Conservation (phyloP, 2,888 invertebrate genomes). For the Tachina grossa region DNA sequence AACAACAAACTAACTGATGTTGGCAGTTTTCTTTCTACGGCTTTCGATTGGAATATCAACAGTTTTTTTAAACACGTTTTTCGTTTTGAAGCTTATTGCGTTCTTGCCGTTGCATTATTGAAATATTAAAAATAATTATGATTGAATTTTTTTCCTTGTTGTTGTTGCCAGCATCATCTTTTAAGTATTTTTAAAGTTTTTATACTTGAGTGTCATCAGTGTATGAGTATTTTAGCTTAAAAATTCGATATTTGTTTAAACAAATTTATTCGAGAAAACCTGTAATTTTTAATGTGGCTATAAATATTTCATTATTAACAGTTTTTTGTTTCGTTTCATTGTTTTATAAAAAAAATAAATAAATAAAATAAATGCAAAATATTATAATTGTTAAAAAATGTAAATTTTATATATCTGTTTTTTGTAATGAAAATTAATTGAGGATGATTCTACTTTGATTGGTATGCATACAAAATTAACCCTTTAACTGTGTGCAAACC, state of each 20-base stretch:
- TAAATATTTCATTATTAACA: slow-evolving; percentile 46
- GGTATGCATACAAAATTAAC: not conserved
- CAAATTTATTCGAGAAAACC: slow-evolving; percentile 43
- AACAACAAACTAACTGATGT: no score
- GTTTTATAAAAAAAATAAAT: slow-evolving; percentile 11
- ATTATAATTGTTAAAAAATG: slow-evolving; percentile 34
- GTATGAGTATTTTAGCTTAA: not conserved
- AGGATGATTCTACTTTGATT: not conserved
- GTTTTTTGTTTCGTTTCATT: not conserved
- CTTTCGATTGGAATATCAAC: not conserved
- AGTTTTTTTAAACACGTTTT: not conserved
- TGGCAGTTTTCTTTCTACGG: no score
- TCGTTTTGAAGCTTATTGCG: not conserved
- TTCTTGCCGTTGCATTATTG: not conserved
- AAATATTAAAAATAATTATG: slow-evolving; percentile 44
- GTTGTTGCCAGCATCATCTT: slow-evolving; percentile 20
- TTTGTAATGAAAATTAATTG: slow-evolving; percentile 31
- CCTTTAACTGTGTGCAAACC: not conserved
- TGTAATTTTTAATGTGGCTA: slow-evolving; percentile 47
- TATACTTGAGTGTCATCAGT: not conserved
- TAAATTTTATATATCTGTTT: slow-evolving; percentile 24
- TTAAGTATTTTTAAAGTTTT: slow-evolving; percentile 12
- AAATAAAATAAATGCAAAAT: slow-evolving; percentile 29
- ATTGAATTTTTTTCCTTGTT: slow-evolving; percentile 8
- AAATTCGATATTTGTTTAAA: not conserved